Evolutionary conservation across 2,113 vertebrate genomes (phyloP), one percentile per base, ranked within the genome.

Genomic region (Thomomys bottae): DNA sequence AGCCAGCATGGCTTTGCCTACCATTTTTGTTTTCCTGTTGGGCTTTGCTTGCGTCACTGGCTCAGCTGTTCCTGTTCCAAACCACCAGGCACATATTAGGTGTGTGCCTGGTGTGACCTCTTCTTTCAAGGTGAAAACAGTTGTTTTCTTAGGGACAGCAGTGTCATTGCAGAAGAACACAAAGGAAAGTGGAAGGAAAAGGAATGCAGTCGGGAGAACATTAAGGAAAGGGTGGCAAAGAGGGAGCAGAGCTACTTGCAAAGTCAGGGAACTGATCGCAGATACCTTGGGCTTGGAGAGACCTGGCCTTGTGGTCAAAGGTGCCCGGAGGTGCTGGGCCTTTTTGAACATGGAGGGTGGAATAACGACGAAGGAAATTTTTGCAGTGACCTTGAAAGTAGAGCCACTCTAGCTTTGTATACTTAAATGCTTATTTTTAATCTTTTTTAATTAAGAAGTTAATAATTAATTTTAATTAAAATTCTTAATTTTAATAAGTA

Each of bases 111-210:
- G 28, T 26, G n/a, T 77, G 36, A 49, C 72, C 73, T 78, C 73
- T 49, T 72, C 42, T 87, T 86, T 61, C 63, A 21, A 64, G 57
- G 63, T 76, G 42, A 75, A 90, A 73, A 36, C 38, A 21, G 34
- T 2, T 88, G 49, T 72, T 86, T 92, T 84, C 71, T 75, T 42
- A 64, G 83, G 67, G 68, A 30, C 70, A 34, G 45, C 32, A 14
- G 18, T 80, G 20, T 80, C n/a, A 32, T 66, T 81, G 63, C 59
- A 42, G 61, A 81, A 94, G 77, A 61, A 61, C 42, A 71, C 26
- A 93, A 90, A 59, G 54, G 45, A 85, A 93, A 87, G 63, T 72
- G 34, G 77, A 87, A 83, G 67, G 34, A 34, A 94, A 82, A 57
- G 17, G 20, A 59, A 84, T 68, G 61, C 14, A 72, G 28, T 71